Base-by-base conservation (phyloP, 1,140 invertebrate species). In the Danaus melanippus region DNA sequence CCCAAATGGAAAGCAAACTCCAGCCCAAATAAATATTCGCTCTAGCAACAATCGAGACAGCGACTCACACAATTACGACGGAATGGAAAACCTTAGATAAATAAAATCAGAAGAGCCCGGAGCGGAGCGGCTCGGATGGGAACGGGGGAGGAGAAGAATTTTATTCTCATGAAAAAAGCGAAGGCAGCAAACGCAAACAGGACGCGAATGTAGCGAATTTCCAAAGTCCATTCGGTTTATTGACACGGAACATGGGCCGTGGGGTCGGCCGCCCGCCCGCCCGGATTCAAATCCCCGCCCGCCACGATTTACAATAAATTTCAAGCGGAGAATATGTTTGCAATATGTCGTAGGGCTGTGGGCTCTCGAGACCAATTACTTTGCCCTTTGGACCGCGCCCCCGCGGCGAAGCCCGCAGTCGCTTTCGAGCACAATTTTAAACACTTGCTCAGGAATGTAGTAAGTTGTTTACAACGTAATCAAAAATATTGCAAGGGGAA, bases 51-150 rank as follows among this genome's bases (percentile, higher is more conserved):
- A 84, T 79, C 71, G 71, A 71, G 75, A 73, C 76, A 72, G 66
- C 71, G 79, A 76, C 80, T 79, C 74, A 78, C 78, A 81, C 81
- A 81, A 81, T 81, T 83, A 83, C 81, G 68, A 53, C 66, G 72
- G 65, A 77, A 83, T 83, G 78, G 78, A 84, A 84, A 84, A 83
- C 79, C 71, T 79, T 81, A 80, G 76, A 76, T 84, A 84, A 84
- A 84, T 77, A 84, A 83, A 84, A 81, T 81, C 72, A 73, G 78
- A 80, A 78, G 73, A 66, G 69, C 67, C 63, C 56, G 52, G 56
- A 58, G 68, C 57, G 56, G 58, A 52, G 52, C 44, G 57, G 52
- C 49, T 53, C 17, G 51, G 50, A 53, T 44, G 53, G 48, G 17
- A 11, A 15, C 15, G 41, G 46, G 63, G 39, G 53, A 46, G 58